Percentiles rank a stretch among this genome's conserved stretches.
These are phyloP conservation scores for Spilogale gracilis DNA, from an alignment of 2,113 vertebrate genomes.

Conservation along the genomic window DNA sequence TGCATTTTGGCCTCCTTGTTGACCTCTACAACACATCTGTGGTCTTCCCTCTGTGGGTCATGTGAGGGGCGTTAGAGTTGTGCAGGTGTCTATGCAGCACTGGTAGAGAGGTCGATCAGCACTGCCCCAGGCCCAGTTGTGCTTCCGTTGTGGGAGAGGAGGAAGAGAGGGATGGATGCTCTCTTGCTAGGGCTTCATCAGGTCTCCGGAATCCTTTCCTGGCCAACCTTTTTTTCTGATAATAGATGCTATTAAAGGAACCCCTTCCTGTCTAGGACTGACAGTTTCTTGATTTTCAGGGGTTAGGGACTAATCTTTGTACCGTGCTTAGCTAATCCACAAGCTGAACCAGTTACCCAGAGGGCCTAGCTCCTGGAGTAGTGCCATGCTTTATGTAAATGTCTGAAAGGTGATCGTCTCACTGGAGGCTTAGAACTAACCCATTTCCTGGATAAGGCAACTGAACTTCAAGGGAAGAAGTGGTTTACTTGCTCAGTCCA, in stretches of 20 bases:
- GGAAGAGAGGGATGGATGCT: not conserved
- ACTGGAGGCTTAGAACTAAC: not conserved
- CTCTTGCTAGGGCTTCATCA: not conserved
- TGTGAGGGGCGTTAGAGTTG: fast-evolving
- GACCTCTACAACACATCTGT: fast-evolving
- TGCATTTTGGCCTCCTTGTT: not conserved
- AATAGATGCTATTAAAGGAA: not conserved
- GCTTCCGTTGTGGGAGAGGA: not conserved
- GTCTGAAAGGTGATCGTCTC: not conserved
- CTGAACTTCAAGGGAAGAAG: not conserved
- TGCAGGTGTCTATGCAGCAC: not conserved
- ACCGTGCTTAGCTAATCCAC: not conserved
- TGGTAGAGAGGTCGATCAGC: fast-evolving
- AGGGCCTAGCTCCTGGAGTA: not conserved
- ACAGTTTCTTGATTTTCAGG: not conserved
- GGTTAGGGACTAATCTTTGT: not conserved
- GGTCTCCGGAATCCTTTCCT: not conserved
- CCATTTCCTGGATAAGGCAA: not conserved
- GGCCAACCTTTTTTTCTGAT: not conserved
- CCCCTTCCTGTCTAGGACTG: not conserved
- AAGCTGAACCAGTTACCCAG: not conserved
- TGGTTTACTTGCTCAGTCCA: not conserved
- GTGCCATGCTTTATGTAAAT: not conserved
- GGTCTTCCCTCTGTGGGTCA: not conserved
- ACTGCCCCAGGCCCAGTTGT: not conserved